Evolutionary conservation across 2,797 vertebrate species (phyloP).

Genomic region (Anabacerthia variegaticeps): DNA sequence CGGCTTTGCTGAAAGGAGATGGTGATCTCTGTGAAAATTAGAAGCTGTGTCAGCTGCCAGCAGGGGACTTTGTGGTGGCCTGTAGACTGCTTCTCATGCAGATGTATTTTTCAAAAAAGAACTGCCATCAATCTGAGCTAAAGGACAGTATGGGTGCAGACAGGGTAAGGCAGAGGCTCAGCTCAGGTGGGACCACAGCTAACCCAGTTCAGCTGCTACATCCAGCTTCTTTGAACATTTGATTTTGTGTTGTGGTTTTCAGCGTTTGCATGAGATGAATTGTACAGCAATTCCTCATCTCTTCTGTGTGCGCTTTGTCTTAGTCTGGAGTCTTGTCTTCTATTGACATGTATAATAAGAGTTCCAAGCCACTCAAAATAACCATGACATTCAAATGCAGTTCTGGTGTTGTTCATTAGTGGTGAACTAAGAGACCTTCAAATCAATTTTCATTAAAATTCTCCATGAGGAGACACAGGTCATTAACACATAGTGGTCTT

Average conservation of each 20-base stretch:
- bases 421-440: not conserved
- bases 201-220: not conserved
- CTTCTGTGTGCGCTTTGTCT: not conserved
- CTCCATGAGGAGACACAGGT: not conserved
- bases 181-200: not conserved
- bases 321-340: not conserved
- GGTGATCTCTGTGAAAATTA: not conserved
- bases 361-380: not conserved
- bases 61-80: not conserved
- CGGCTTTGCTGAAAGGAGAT: not conserved
- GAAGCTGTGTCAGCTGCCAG: not conserved
- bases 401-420: not conserved
- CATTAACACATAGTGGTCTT: not conserved
- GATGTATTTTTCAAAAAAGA: not conserved
- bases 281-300: not conserved
- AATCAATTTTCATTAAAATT: not conserved
- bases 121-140: not conserved
- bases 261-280: not conserved
- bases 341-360: not conserved
- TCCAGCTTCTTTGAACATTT: not conserved
- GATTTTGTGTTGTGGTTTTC: slow-evolving; percentile 26
- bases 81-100: not conserved
- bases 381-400: fast-evolving
- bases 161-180: not conserved
- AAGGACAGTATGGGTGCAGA: not conserved